phyloP scores from a whole-genome alignment of 2,113 vertebrate species.

The Dendropsophus ebraccatus region DNA sequence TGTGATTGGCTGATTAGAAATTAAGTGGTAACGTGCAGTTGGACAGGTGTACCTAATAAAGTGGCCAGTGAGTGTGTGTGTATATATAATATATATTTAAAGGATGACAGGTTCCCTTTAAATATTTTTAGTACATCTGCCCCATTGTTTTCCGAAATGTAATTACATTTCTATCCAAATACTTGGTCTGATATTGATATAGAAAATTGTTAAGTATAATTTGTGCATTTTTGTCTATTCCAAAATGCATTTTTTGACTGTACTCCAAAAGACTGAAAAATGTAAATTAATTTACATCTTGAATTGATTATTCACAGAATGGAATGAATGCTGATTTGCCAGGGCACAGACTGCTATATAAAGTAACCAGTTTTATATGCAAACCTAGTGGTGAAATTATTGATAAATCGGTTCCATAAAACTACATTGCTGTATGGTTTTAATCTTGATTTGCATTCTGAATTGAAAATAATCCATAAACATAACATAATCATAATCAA shows the following conservation, averaged over 20 bases:
- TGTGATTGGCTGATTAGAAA: too few relatives aligned
- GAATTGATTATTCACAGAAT: neutral
- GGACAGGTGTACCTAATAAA: too few relatives aligned
- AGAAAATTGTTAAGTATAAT: neutral
- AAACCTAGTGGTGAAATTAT: neutral
- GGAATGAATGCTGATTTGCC: neutral
- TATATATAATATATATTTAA: too few relatives aligned
- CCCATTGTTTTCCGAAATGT: neutral
- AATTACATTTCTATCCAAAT: neutral
- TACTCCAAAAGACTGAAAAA: neutral
- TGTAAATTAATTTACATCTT: neutral
- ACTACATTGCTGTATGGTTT: too few relatives aligned
- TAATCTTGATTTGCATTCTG: neutral
- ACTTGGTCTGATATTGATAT: slow-evolving; percentile 6
- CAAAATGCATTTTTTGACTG: neutral
- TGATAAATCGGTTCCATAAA: neutral
- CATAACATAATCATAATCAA: too few relatives aligned
- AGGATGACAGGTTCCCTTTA: too few relatives aligned
- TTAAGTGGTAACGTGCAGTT: too few relatives aligned
- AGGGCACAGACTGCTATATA: neutral
- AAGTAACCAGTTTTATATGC: neutral
- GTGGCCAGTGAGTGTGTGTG: too few relatives aligned
- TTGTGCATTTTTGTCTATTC: slow-evolving; percentile 2
- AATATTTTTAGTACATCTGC: too few relatives aligned
- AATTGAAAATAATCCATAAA: too few relatives aligned